Evolutionary conservation across 2,888 invertebrate genomes (phyloP).

Genomic region (Tachina lurida): DNA sequence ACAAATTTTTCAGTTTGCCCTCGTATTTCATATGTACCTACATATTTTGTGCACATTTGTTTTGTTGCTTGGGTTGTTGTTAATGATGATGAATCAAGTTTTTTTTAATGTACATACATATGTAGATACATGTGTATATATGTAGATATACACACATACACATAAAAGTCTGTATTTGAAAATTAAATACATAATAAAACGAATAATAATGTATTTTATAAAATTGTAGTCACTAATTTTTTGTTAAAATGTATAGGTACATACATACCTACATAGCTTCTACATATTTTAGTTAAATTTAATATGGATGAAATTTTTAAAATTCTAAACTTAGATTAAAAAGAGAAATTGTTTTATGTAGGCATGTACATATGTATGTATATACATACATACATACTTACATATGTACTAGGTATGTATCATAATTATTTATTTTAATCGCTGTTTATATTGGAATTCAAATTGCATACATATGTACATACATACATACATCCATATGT

Average conservation of each 20-base stretch:
- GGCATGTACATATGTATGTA: neutral
- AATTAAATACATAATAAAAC: constrained; percentile 21
- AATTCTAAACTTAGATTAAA: neutral
- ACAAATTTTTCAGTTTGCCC: neutral
- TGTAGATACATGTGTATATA: neutral
- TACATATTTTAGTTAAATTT: neutral
- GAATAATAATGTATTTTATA: neutral
- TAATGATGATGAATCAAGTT: constrained; percentile 52
- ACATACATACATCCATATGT: neutral
- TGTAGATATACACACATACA: neutral
- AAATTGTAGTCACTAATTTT: neutral
- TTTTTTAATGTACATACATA: constrained; percentile 4
- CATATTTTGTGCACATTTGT: constrained; percentile 9
- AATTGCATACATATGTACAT: neutral
- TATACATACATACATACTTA: neutral
- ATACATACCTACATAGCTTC: no score
- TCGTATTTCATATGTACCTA: neutral
- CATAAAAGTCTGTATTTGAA: constrained; percentile 5
- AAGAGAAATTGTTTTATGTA: neutral
- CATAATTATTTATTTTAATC: no score
- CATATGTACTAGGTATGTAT: neutral
- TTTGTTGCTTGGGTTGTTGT: constrained; percentile 44
- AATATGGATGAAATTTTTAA: neutral
- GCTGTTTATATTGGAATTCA: no score
- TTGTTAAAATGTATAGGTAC: constrained; percentile 9